A percentile compares a stretch with the other conserved stretches of the same genome.
These are phyloP conservation scores for Tadarida brasiliensis DNA, from an alignment of 2,797 vertebrate species.

Conservation along the genomic window DNA sequence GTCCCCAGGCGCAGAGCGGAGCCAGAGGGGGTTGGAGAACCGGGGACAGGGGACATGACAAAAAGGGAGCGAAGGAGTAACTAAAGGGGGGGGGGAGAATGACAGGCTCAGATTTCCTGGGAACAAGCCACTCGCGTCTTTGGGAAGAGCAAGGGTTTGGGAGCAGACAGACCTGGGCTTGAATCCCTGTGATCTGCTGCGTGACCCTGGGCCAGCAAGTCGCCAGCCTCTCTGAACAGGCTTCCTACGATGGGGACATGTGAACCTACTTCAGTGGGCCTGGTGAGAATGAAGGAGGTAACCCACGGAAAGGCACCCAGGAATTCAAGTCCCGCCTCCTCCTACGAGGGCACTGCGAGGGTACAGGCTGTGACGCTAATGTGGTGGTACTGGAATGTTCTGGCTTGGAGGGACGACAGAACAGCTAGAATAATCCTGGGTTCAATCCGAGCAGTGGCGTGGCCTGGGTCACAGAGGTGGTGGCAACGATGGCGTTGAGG, in stretches of 20 bases:
- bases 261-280: not conserved
- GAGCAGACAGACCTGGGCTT: not conserved
- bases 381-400: not conserved
- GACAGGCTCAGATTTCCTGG: not conserved
- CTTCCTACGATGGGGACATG: not conserved
- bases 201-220: not conserved
- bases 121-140: not conserved
- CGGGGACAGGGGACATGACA: not conserved
- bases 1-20: not conserved
- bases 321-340: not conserved
- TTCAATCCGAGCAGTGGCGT: not conserved
- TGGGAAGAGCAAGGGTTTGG: not conserved
- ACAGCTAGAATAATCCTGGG: not conserved
- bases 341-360: not conserved
- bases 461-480: not conserved
- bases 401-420: accelerated
- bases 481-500: accelerated
- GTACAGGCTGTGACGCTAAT: accelerated
- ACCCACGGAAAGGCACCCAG: not conserved
- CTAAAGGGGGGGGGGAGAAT: not conserved
- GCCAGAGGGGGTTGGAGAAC: not conserved
- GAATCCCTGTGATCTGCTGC: not conserved
- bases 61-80: not conserved
- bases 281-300: not conserved
- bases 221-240: not conserved